phyloP scores from a whole-genome alignment of 2,113 vertebrate species.

The western clawed frog (Xenopus tropicalis) region DNA sequence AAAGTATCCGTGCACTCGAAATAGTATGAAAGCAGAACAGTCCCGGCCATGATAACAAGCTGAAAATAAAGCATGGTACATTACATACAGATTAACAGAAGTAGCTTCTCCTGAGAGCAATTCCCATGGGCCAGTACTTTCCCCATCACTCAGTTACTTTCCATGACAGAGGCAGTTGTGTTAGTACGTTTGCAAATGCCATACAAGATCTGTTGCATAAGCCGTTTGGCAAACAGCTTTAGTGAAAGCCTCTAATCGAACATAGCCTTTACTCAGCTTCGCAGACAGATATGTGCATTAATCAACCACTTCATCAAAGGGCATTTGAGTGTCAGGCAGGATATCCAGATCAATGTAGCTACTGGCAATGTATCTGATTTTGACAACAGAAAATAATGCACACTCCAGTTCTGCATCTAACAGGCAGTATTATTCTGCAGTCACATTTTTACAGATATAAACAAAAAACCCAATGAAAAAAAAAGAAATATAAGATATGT shows the following conservation, averaged over 20 bases:
- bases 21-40: constrained; percentile 94
- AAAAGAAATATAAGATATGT: too few relatives aligned
- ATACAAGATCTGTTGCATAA: constrained; percentile 63
- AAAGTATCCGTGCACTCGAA: constrained; percentile 97
- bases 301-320: constrained; percentile 39
- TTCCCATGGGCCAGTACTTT: constrained; percentile 48
- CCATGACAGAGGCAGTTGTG: constrained; percentile 32
- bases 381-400: not conserved
- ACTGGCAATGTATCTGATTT: not conserved
- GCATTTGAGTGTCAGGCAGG: constrained; percentile 27
- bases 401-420: too few relatives aligned
- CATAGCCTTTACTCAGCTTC: not conserved
- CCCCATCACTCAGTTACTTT: constrained; percentile 50
- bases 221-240: constrained; percentile 56
- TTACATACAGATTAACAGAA: constrained; percentile 52
- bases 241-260: constrained; percentile 49
- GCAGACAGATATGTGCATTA: constrained; percentile 36
- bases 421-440: too few relatives aligned
- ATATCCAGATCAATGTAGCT: constrained; percentile 42
- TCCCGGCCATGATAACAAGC: constrained; percentile 98
- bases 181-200: constrained; percentile 37
- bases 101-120: constrained; percentile 50
- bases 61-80: constrained; percentile 82
- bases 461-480: too few relatives aligned
- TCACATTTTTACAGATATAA: too few relatives aligned